Percentiles rank a stretch among this genome's conserved stretches.
Conservation (phyloP, 2,797 vertebrate genomes). For the Rhabdomys pumilio region DNA sequence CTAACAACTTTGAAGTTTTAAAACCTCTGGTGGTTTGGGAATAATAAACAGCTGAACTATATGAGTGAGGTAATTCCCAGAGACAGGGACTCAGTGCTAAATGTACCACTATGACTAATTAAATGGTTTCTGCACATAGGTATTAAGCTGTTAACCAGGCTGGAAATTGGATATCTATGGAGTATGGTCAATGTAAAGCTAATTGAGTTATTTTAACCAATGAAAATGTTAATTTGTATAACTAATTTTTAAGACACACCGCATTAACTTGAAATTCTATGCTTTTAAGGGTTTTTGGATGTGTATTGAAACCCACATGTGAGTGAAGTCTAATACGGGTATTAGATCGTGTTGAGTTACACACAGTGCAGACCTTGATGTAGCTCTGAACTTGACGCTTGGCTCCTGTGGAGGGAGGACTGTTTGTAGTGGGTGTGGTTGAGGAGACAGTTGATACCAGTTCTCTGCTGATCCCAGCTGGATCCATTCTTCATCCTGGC, state of each 20-base stretch:
- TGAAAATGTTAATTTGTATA: constrained; percentile 70
- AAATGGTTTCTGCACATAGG: constrained; percentile 60
- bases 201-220: constrained; percentile 62
- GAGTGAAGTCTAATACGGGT: background rate
- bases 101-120: constrained; percentile 54
- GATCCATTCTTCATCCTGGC: background rate
- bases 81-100: constrained; percentile 29
- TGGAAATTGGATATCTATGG: constrained; percentile 62
- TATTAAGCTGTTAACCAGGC: constrained; percentile 28
- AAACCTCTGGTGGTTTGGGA: constrained; percentile 64
- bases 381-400: background rate
- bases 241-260: constrained; percentile 57
- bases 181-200: background rate
- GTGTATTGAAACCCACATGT: constrained; percentile 31
- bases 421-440: constrained; percentile 4
- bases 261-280: constrained; percentile 62
- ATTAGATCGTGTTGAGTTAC: constrained; percentile 28
- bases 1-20: constrained; percentile 87
- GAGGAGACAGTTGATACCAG: constrained; percentile 22
- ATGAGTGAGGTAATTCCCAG: constrained; percentile 52
- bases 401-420: background rate
- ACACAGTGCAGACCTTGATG: background rate
- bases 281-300: constrained; percentile 41
- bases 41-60: constrained; percentile 68
- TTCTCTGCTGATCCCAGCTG: background rate